These are phyloP conservation scores for Ptilonorhynchus violaceus DNA, from an alignment of 2,113 vertebrate species.

Conservation along the genomic window DNA sequence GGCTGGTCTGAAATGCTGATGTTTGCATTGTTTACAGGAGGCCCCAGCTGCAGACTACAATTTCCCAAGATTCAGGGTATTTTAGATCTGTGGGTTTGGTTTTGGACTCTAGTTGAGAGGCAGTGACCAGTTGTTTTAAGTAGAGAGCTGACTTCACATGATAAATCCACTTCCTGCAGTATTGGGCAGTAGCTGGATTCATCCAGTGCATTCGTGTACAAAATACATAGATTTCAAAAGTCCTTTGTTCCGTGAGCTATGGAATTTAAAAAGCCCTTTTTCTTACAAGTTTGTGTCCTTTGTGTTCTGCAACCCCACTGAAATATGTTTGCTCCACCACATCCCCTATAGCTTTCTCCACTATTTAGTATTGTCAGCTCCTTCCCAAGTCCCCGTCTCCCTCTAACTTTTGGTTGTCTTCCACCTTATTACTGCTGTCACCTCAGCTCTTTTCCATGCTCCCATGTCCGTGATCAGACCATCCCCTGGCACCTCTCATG, in stretches of 20 bases:
- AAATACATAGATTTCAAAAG: neutral
- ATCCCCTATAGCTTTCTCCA: neutral
- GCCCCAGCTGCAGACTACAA: neutral
- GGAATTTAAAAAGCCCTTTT: neutral
- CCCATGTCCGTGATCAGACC: neutral
- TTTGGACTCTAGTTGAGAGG: neutral
- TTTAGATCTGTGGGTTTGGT: constrained; percentile 14
- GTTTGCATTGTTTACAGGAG: neutral
- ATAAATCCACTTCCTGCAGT: neutral
- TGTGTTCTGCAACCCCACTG: neutral
- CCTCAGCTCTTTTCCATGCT: neutral
- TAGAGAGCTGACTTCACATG: neutral
- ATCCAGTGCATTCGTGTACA: neutral
- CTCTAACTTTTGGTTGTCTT: neutral
- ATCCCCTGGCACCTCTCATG: neutral
- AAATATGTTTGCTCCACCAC: neutral
- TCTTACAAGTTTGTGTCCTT: neutral
- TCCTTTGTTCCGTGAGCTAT: neutral
- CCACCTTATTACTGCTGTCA: neutral
- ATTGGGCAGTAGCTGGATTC: neutral
- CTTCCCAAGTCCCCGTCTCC: neutral
- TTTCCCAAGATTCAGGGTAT: neutral
- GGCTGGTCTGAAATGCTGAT: constrained; percentile 23
- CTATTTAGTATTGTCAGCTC: neutral
- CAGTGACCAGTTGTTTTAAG: neutral